Base-by-base conservation (phyloP, 2,888 invertebrate genomes). In the Ethmia dodecea region DNA sequence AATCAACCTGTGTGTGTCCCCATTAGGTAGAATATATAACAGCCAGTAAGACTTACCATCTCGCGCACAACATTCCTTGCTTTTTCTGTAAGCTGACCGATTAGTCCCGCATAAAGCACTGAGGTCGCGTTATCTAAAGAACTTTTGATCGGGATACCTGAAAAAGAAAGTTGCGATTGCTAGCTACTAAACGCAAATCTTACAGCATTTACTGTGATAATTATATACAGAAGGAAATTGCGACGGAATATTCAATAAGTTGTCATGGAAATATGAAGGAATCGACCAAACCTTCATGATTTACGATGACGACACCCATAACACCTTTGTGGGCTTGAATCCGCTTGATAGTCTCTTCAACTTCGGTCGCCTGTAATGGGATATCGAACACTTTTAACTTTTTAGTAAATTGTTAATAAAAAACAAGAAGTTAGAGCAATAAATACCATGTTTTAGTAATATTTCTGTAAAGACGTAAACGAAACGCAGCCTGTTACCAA, bases 251-350 rank as follows among this genome's bases (percentile, higher is more conserved):
- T 30, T 20, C 13, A 12, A 20, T 15, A 20, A 32, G n/a, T 40
- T 33, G 14, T 30, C 24, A 32, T 35, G 38, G 37, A 44, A 53
- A 40, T 40, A 8, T 15, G 22, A 38, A 13, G 52, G 49, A 64
- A 80, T 84, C 65, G 83, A 81, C 60, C 79, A 76, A 88, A 98
- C 98, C 99, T 92, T 99, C 98, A 42, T 93, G 91, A 83, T 99
- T 99, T 39, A 98, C 96, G 39, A 99, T 95, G 70, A 99, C 95
- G 33, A 97, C 94, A 45, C 99, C 99, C 64, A 95, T 93, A 38
- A 99, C 99, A 51, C 99, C 99, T 86, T 98, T 98, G 65, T 99
- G 98, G 31, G 94, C 92, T 69, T 98, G 96, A 60, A 99, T 97
- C 45, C 99, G 90, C 86, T 99, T 99, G 74, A 99, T 90, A 8